Conservation (phyloP, 2,888 invertebrate species). For the Mongoloraphidia duomilia region DNA sequence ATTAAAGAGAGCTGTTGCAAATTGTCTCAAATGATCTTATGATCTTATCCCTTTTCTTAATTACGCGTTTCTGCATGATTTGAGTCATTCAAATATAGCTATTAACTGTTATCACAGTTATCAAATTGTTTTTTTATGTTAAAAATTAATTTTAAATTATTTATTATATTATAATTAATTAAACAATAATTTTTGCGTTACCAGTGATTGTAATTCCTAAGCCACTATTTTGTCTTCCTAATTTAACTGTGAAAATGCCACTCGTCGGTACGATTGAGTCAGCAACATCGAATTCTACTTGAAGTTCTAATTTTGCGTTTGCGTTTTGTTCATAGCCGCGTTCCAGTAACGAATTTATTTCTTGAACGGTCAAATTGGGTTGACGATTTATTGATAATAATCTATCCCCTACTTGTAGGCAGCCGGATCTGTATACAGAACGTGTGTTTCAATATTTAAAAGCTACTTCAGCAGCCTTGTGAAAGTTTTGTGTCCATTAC, state of each 20-base stretch:
- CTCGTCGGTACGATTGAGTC: slow-evolving; percentile 83
- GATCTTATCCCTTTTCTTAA: too few species aligned
- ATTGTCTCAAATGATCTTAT: too few species aligned
- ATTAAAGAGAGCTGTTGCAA: too few species aligned
- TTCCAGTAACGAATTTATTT: slow-evolving; percentile 35
- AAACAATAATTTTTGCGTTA: slow-evolving; percentile 17
- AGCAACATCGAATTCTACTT: slow-evolving; percentile 81
- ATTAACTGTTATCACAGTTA: too few species aligned
- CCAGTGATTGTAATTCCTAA: slow-evolving; percentile 84
- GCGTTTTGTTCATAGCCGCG: slow-evolving; percentile 36
- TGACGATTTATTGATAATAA: slow-evolving; percentile 74
- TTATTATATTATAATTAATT: too few species aligned
- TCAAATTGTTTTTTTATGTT: too few species aligned
- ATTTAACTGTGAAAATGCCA: slow-evolving; percentile 80
- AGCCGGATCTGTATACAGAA: slow-evolving; percentile 42
- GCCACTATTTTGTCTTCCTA: slow-evolving; percentile 65
- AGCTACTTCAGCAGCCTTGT: too few species aligned
- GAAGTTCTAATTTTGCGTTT: slow-evolving; percentile 55
- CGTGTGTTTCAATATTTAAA: too few species aligned
- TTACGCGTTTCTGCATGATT: too few species aligned
- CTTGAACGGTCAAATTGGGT: slow-evolving; percentile 45
- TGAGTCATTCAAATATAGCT: too few species aligned
- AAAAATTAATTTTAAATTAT: too few species aligned
- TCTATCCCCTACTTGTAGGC: slow-evolving; percentile 66
- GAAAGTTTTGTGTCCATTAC: too few species aligned